A percentile compares a stretch with the other conserved stretches of the same genome.
Evolutionary conservation across 2,888 invertebrate species (phyloP).

Genomic region (Himalopsyche anomala): DNA sequence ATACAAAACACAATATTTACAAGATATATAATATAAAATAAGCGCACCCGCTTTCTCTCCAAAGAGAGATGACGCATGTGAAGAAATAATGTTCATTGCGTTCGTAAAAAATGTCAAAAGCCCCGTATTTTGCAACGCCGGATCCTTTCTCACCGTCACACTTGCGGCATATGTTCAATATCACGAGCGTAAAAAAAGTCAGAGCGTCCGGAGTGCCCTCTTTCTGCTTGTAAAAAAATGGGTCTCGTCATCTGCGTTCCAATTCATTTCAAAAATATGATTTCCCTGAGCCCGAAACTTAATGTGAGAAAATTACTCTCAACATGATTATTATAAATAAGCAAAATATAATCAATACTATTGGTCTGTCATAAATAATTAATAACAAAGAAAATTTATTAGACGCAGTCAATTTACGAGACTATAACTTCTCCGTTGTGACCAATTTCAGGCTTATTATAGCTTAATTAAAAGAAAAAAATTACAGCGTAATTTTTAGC

Average conservation of each 20-base stretch:
- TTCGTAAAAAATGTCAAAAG: conserved; percentile 7
- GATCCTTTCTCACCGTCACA: no score
- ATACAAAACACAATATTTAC: conserved; percentile 79
- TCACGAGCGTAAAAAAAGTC: no score
- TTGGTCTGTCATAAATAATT: conserved; percentile 35
- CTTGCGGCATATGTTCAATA: no score
- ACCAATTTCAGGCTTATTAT: no score
- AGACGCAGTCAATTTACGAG: conserved; percentile 18
- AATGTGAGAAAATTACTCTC: neutral
- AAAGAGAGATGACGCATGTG: neutral
- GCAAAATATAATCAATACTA: conserved; percentile 33
- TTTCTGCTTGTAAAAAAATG: no score
- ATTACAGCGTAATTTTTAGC: no score
- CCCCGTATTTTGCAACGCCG: neutral
- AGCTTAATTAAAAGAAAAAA: no score
- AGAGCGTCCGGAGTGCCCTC: no score
- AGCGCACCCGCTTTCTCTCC: conserved; percentile 66
- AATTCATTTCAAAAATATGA: no score
- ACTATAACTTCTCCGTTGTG: neutral
- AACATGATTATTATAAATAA: neutral
- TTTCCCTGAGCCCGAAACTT: no score
- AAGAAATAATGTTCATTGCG: neutral
- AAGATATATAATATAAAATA: conserved; percentile 77
- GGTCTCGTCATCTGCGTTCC: no score
- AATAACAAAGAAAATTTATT: conserved; percentile 6